phyloP scores from a whole-genome alignment of 2,797 vertebrate genomes.

The Alca torda region DNA sequence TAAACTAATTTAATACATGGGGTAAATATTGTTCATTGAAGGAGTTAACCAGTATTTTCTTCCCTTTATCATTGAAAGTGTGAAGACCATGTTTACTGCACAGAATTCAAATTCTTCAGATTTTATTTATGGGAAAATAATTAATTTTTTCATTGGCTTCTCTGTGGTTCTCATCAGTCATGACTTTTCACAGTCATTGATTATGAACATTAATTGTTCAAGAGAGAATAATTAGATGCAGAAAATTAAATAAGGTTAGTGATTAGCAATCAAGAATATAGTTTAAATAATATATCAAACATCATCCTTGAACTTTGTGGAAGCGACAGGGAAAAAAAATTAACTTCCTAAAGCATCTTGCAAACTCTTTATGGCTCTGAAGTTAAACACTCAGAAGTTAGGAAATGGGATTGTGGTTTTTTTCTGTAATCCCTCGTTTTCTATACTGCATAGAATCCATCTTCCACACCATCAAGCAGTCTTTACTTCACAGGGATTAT shows the following conservation, averaged over 20 bases:
- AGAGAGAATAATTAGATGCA: neutral
- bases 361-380: neutral
- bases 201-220: neutral
- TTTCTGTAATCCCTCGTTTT: neutral
- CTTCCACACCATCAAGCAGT: neutral
- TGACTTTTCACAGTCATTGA: neutral
- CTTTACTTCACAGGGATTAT: neutral
- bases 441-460: neutral
- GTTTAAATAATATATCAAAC: neutral
- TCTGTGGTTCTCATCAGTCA: neutral
- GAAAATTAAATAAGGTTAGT: neutral
- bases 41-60: neutral
- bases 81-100: neutral
- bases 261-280: neutral
- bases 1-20: neutral
- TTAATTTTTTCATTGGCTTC: neutral
- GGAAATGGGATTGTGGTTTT: neutral
- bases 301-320: neutral
- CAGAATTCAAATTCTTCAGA: neutral
- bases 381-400: neutral
- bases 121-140: neutral
- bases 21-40: neutral
- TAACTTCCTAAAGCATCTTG: neutral
- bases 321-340: neutral
- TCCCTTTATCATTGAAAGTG: neutral